Evolutionary conservation across 2,888 invertebrate genomes (phyloP).

Genomic region (Ennomos fuscantarius): DNA sequence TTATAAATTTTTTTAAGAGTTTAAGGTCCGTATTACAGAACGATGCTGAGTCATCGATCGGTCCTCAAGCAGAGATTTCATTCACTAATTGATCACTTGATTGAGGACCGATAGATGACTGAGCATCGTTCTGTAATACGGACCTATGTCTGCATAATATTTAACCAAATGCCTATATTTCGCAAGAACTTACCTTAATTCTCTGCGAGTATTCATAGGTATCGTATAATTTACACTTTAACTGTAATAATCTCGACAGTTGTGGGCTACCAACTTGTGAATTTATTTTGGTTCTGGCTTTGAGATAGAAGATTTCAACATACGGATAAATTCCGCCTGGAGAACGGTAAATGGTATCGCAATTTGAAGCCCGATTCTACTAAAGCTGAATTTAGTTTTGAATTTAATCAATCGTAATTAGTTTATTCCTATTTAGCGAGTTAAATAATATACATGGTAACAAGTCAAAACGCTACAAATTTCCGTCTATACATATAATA

Average conservation of each 20-base stretch:
- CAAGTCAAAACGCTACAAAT: too few species aligned
- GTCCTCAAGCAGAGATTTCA: too few species aligned
- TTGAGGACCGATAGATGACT: too few species aligned
- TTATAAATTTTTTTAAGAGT: too few species aligned
- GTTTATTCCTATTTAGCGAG: too few species aligned
- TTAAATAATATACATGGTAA: too few species aligned
- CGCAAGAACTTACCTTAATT: constrained; percentile 4
- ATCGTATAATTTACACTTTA: constrained; percentile 5
- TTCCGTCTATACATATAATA: too few species aligned
- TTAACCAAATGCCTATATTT: neutral
- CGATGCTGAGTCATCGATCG: too few species aligned
- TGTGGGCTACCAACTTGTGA: constrained; percentile 5
- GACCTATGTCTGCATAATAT: too few species aligned
- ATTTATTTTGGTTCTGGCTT: constrained; percentile 13
- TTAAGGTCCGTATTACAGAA: too few species aligned
- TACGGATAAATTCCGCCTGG: constrained; percentile 7
- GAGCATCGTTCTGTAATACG: too few species aligned
- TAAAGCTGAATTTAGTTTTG: neutral
- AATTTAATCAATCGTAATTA: neutral
- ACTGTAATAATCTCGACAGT: constrained; percentile 8
- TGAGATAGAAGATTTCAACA: constrained; percentile 16
- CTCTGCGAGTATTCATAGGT: neutral
- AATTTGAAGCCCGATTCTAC: neutral
- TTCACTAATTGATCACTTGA: too few species aligned
- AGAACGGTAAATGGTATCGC: constrained; percentile 6